Conservation (phyloP, 1,140 invertebrate genomes). For the Drosophila obscura region DNA sequence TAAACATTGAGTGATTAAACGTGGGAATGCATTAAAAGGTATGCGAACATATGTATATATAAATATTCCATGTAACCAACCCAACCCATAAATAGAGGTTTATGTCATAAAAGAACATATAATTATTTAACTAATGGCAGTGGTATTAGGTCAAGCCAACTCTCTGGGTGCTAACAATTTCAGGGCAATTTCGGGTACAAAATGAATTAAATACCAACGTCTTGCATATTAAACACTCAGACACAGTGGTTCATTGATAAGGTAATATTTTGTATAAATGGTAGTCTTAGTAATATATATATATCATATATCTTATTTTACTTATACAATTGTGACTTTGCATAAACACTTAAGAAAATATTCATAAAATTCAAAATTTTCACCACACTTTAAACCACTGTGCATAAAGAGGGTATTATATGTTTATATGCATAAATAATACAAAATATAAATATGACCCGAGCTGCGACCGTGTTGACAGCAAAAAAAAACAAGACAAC, state of each 20-base stretch:
- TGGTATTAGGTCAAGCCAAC: slow-evolving; percentile 49
- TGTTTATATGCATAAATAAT: slow-evolving; percentile 74
- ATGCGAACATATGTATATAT: neutral
- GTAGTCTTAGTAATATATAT: no score
- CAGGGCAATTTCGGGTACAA: slow-evolving; percentile 70
- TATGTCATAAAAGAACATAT: slow-evolving; percentile 11
- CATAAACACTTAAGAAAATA: neutral
- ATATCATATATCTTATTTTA: neutral
- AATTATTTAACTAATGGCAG: neutral
- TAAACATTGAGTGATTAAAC: slow-evolving; percentile 23
- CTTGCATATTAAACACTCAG: slow-evolving; percentile 67
- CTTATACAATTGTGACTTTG: neutral
- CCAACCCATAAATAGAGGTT: slow-evolving; percentile 28
- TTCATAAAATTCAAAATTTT: neutral
- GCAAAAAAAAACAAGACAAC: slow-evolving; percentile 15
- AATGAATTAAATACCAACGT: slow-evolving; percentile 57
- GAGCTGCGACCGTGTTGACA: slow-evolving; percentile 47
- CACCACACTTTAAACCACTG: slow-evolving; percentile 4
- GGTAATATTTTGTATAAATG: no score
- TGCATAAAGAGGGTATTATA: slow-evolving; percentile 31
- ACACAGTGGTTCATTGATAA: slow-evolving; percentile 33
- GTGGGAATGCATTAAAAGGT: neutral
- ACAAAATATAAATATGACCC: slow-evolving; percentile 71
- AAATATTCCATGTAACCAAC: slow-evolving; percentile 1
- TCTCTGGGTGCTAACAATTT: slow-evolving; percentile 61